A percentile compares a stretch with the other conserved stretches of the same genome.
phyloP scores from a whole-genome alignment of 2,888 invertebrate genomes.

The Megastigmus dorsalis region DNA sequence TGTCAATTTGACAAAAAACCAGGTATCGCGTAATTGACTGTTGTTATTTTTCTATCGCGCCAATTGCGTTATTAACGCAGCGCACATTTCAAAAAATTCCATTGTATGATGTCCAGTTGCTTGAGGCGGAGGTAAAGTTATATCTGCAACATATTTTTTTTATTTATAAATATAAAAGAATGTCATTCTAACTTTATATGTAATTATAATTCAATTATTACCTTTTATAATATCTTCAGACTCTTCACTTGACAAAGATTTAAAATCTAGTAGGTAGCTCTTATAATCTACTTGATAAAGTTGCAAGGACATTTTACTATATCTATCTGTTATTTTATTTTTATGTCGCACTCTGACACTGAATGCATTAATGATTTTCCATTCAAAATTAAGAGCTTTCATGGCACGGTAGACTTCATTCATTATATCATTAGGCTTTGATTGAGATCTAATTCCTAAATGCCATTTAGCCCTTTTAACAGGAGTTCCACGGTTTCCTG shows the following conservation, averaged over 20 bases:
- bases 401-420: constrained; percentile 99
- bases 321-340: constrained; percentile 87
- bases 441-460: constrained; percentile 97
- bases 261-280: constrained; percentile 97
- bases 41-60: constrained; percentile 82
- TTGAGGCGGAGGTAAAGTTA: constrained; percentile 64
- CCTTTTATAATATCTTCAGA: constrained; percentile 75
- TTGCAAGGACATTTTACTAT: constrained; percentile 98
- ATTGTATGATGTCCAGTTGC: constrained; percentile 89
- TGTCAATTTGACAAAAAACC: constrained; percentile 47
- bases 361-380: constrained; percentile 98
- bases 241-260: constrained; percentile 90
- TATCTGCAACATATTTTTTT: constrained; percentile 30
- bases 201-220: constrained; percentile 49
- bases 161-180: constrained; percentile 16
- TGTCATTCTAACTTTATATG: not conserved
- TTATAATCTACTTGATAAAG: constrained; percentile 99
- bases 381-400: constrained; percentile 98
- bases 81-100: constrained; percentile 99
- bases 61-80: constrained; percentile 96
- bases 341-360: constrained; percentile 96
- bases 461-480: constrained; percentile 99
- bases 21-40: constrained; percentile 20
- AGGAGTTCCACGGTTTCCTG: constrained; percentile 80
- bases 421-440: constrained; percentile 99